Base-by-base conservation (phyloP, 2,797 vertebrate species). In the Tamandua tetradactyla region DNA sequence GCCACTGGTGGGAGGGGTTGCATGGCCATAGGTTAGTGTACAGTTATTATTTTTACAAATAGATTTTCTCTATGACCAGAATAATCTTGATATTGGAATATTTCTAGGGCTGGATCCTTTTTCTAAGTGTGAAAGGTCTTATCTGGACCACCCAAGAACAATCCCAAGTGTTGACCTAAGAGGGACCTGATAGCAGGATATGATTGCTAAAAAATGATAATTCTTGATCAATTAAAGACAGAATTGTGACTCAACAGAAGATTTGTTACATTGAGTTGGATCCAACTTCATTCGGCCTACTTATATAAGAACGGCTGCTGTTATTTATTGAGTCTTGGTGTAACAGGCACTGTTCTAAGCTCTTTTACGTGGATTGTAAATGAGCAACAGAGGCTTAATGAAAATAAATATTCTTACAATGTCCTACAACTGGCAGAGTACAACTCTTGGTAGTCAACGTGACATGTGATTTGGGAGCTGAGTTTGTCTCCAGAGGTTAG, bases 21-120 rank as follows among this genome's bases (percentile, higher is more conserved):
- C 27, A 1, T 15, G 17, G 37, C 9, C 7, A 20, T 37, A 22
- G 30, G 13, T 35, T 49, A 12, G 85, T 81, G 13, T 37, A 5
- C 71, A 22, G 32, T 62, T 94, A n/a, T 89, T 90, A n/a, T 76
- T 94, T 84, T 37, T 35, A 79, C 6, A 35, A 74, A 87, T 90
- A 64, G 9, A 30, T 75, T 85, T 87, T 75, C 59, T 82, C 83
- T 84, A 87, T n/a, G 55, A 86, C 35, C 32, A 80, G 25, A 62
- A 83, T 76, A 35, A 83, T 79, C 37, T n/a, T 72, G 52, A 55
- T 30, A 7, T 66, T 92, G 32, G 75, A 84, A 83, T 55, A 64
- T 81, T 78, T 71, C n/a, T 74, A 74, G 61, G 7, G 22, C 30
- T 66, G 61, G 49, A 42, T 59, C 57, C n/a, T 93, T 13, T 90